Base-by-base conservation (phyloP, 2,888 invertebrate genomes). In the Copidosoma aretas region DNA sequence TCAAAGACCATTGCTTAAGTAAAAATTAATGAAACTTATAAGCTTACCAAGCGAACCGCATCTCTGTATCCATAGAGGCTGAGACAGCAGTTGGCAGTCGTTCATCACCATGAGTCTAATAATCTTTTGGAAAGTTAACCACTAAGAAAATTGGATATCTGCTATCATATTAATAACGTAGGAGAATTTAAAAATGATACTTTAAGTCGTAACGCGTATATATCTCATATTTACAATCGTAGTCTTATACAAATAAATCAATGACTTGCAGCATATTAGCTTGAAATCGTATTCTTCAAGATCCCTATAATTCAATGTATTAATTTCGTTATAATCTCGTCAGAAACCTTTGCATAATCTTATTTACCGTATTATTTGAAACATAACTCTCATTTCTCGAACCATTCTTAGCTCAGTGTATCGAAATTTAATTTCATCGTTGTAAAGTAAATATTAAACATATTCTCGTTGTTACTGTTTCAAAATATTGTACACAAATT, bases 221-320 rank as follows among this genome's bases (percentile, higher is more conserved):
- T 8, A 19, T 53, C 46, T 62, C 63, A 71, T 71, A 71, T 71
- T 68, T 68, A 68, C 68, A 71, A 65, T 57, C 43, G 19, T 60
- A 53, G 56, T 60, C 22, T 71, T 65, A 71, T 51, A 68, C 51
- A 59, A 68, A 68, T 71, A 54, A 64, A 68, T 61, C 17, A n/a
- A n/a, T 68, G 54, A 59, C 32, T 67, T 63, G 19, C 58, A 57
- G 19, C 2, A 46, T 15, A 46, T 15, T 8, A 46, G 17, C 4
- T 32, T 32, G 17, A 46, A 46, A 46, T 43, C 43, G 43, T 22
- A 22, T 51, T 52, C n/a, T 56, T 60, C 17, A 62, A 56, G 24
- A 46, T 51, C 8, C 39, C 10, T 19, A n/a, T n/a, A n/a, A n/a
- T 32, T 14, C 43, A 60, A 39, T 53, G 46, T 67, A 14, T 51